Evolutionary conservation across 1,140 invertebrate genomes (phyloP).

Genomic region (Bombus pascuorum): DNA sequence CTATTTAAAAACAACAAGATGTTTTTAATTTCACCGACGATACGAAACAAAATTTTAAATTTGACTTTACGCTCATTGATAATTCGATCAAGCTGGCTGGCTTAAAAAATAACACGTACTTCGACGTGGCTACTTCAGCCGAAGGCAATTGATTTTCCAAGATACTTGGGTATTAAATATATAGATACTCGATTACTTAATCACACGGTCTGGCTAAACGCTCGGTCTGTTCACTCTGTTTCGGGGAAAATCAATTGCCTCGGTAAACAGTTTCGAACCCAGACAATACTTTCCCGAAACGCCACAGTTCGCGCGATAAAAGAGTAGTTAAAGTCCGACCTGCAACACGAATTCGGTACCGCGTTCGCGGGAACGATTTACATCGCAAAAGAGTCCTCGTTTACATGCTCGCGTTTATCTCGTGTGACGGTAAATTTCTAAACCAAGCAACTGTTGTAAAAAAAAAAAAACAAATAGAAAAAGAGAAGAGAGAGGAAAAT

Average conservation of each 20-base stretch:
- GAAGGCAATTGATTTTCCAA: conserved; percentile 47
- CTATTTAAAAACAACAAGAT: not conserved
- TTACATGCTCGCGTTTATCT: not conserved
- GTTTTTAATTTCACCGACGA: too few species aligned
- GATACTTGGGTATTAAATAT: not conserved
- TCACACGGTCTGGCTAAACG: not conserved
- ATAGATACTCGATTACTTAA: not conserved
- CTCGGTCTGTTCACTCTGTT: conserved; percentile 11
- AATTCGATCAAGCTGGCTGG: conserved; percentile 71
- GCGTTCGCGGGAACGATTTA: not conserved
- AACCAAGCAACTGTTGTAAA: not conserved
- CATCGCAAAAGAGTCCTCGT: conserved; percentile 7
- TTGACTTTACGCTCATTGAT: not conserved
- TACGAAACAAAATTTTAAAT: not conserved
- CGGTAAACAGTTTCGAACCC: conserved; percentile 52
- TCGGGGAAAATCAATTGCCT: conserved; percentile 58
- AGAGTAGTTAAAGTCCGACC: not conserved
- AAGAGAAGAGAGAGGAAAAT: not conserved
- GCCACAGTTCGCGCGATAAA: not conserved
- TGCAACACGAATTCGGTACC: conserved; percentile 8
- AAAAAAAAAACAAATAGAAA: not conserved
- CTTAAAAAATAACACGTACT: conserved; percentile 67
- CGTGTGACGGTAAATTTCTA: not conserved
- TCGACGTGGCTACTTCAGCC: conserved; percentile 44
- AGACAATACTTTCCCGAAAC: conserved; percentile 32